Conservation (phyloP, 2,113 vertebrate species). For the Brachionichthys hirsutus region DNA sequence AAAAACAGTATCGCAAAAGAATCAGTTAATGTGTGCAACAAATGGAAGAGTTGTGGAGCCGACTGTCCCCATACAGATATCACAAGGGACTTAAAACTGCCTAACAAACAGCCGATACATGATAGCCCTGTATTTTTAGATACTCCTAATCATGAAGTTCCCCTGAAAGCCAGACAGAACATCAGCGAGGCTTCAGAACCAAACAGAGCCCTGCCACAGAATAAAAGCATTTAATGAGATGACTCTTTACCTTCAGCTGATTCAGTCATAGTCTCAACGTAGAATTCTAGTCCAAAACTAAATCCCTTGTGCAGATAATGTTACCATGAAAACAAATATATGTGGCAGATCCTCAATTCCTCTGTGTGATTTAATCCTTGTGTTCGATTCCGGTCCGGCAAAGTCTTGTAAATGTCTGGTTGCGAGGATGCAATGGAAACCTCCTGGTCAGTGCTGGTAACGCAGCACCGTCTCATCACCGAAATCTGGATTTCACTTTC, state of each 20-base stretch:
- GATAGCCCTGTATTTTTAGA: conserved; percentile 70
- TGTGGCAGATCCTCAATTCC: conserved; percentile 22
- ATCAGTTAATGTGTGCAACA: background rate
- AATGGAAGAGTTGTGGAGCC: background rate
- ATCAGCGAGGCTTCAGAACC: conserved; percentile 18
- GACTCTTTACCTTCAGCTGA: conserved; percentile 62
- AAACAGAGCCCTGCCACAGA: background rate
- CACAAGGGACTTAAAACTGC: conserved; percentile 21
- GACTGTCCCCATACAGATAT: conserved; percentile 8
- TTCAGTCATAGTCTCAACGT: conserved; percentile 58
- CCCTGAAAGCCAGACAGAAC: conserved; percentile 10
- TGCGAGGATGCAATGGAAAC: too few relatives aligned
- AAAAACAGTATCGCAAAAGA: background rate
- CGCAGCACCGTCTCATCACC: conserved; percentile 7
- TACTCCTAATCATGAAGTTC: conserved; percentile 40
- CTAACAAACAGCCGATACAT: conserved; percentile 57
- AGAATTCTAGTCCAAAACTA: conserved; percentile 6
- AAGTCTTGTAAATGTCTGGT: background rate
- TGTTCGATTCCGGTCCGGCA: conserved; percentile 22
- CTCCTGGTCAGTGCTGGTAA: background rate
- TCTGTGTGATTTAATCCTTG: conserved; percentile 30
- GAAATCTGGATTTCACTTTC: conserved; percentile 3
- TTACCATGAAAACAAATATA: conserved; percentile 45
- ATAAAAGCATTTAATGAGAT: background rate
- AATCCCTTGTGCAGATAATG: conserved; percentile 39